phyloP scores from a whole-genome alignment of 2,113 vertebrate species.

The Ascaphus truei region DNA sequence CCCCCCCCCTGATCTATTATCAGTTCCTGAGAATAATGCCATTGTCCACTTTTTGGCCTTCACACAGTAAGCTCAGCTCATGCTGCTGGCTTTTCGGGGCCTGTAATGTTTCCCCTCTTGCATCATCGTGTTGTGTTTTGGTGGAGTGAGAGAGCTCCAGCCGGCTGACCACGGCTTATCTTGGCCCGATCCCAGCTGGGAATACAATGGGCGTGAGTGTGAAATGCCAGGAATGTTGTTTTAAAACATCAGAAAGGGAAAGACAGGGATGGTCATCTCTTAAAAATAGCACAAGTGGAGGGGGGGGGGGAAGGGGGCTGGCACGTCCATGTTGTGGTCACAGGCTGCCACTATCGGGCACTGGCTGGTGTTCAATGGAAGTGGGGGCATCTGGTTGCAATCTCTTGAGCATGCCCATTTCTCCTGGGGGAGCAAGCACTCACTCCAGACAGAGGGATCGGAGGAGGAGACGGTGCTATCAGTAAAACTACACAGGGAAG shows the following conservation, averaged over 20 bases:
- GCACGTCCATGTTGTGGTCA: not conserved
- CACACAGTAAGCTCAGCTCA: no score
- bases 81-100: no score
- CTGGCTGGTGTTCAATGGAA: not conserved
- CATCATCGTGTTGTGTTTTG: constrained; percentile 35
- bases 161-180: constrained; percentile 28
- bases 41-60: no score
- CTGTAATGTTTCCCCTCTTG: not conserved
- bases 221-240: constrained; percentile 34
- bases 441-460: not conserved
- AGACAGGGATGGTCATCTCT: constrained; percentile 29
- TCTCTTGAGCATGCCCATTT: not conserved
- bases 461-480: not conserved
- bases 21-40: no score
- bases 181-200: constrained; percentile 21
- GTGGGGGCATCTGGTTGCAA: not conserved
- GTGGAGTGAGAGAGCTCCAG: constrained; percentile 24
- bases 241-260: constrained; percentile 26
- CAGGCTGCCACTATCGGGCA: not conserved
- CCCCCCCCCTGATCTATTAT: no score
- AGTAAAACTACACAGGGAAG: not conserved
- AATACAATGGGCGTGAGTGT: constrained; percentile 34
- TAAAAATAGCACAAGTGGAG: constrained; percentile 25
- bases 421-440: not conserved
- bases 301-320: no score